Evolutionary conservation across 1,140 invertebrate species (phyloP).

Genomic region (Bombus difficillimus): DNA sequence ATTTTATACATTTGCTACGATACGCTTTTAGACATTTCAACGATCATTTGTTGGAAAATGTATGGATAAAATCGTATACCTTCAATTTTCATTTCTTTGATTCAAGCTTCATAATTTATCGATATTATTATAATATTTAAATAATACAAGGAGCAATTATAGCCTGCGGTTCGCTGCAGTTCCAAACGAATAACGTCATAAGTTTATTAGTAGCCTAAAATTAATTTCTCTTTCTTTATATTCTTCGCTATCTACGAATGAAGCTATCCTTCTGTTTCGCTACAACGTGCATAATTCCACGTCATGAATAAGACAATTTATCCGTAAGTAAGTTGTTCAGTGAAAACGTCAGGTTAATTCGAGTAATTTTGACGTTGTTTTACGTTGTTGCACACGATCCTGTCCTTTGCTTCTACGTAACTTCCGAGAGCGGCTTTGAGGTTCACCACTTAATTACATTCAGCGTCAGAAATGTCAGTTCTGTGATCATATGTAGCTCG

Average conservation of each 20-base stretch:
- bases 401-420: neutral
- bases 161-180: too few species aligned
- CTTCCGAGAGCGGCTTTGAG: slow-evolving; percentile 16
- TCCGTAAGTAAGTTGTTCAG: neutral
- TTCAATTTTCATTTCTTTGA: too few species aligned
- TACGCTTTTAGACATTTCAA: too few species aligned
- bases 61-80: too few species aligned
- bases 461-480: slow-evolving; percentile 33
- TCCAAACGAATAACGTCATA: neutral
- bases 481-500: slow-evolving; percentile 9
- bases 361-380: slow-evolving; percentile 12
- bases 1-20: too few species aligned
- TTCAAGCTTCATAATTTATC: too few species aligned
- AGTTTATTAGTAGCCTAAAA: too few species aligned
- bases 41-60: too few species aligned
- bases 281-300: neutral
- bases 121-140: neutral
- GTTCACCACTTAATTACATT: slow-evolving; percentile 28
- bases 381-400: slow-evolving; percentile 12
- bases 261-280: too few species aligned
- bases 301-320: neutral
- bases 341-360: slow-evolving; percentile 13
- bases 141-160: neutral
- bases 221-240: neutral
- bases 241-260: too few species aligned